Percentiles rank a stretch among this genome's conserved stretches.
Evolutionary conservation across 2,888 invertebrate genomes (phyloP).

Genomic region (Drosophila conformis): DNA sequence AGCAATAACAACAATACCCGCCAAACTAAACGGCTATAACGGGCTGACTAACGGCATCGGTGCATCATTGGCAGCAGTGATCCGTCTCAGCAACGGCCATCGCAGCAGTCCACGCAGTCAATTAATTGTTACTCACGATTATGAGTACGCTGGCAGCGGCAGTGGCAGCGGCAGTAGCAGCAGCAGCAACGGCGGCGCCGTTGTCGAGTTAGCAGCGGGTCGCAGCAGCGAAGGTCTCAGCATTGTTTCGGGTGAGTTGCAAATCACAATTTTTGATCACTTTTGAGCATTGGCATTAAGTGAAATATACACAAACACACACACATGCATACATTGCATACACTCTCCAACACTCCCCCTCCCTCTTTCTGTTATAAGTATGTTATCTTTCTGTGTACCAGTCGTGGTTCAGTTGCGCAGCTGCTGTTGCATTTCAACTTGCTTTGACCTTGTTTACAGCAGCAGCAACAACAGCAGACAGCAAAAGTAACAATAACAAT

Average conservation of each 20-base stretch:
- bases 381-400: slow-evolving; percentile 5
- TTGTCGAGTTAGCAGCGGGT: slow-evolving; percentile 35
- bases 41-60: slow-evolving; percentile 51
- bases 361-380: neutral
- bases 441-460: slow-evolving; percentile 78
- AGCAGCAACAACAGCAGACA: slow-evolving; percentile 27
- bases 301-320: neutral
- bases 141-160: slow-evolving; percentile 47
- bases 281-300: slow-evolving; percentile 2
- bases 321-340: neutral
- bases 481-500: slow-evolving; percentile 27
- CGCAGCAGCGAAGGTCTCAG: slow-evolving; percentile 69
- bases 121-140: slow-evolving; percentile 49
- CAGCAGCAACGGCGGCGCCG: slow-evolving; percentile 26
- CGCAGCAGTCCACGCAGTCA: slow-evolving; percentile 58
- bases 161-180: slow-evolving; percentile 32
- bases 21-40: slow-evolving; percentile 47
- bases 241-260: slow-evolving; percentile 70
- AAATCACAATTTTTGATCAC: neutral
- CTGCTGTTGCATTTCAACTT: slow-evolving; percentile 64
- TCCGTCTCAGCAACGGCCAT: slow-evolving; percentile 34
- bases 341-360: neutral
- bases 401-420: neutral
- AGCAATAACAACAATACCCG: slow-evolving; percentile 44
- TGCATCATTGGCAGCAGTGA: slow-evolving; percentile 29